A percentile compares a stretch with the other conserved stretches of the same genome.
These are phyloP conservation scores for Myotis yumanensis DNA, from an alignment of 2,113 vertebrate genomes.

Conservation along the genomic window DNA sequence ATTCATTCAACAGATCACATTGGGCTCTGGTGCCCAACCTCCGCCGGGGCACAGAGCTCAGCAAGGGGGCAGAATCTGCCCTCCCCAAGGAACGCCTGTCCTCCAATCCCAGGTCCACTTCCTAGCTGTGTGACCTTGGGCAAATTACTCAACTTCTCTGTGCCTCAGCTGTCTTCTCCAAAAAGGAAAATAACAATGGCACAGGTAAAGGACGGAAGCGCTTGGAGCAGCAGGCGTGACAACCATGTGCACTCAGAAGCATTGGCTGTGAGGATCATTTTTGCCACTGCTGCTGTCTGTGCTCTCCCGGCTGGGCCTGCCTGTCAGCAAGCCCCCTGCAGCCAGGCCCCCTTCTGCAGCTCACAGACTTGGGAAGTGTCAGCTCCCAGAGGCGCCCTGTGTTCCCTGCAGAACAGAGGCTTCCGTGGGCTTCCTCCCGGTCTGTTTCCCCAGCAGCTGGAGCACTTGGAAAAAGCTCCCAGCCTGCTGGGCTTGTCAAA, in stretches of 20 bases:
- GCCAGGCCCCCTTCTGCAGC: not conserved
- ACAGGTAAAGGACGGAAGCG: not conserved
- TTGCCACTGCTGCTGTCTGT: accelerated
- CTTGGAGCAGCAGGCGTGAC: not conserved
- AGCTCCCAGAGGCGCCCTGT: not conserved
- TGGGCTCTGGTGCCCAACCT: not conserved
- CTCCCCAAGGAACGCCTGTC: not conserved
- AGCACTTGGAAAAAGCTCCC: slow-evolving; percentile 82
- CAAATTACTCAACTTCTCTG: not conserved
- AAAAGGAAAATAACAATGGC: not conserved
- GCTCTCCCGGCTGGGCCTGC: not conserved
- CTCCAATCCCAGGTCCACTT: not conserved
- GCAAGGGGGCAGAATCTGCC: not conserved
- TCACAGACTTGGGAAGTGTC: slow-evolving; percentile 24
- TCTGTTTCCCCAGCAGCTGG: slow-evolving; percentile 85
- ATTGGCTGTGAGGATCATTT: too few species aligned
- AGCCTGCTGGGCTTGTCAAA: slow-evolving; percentile 85
- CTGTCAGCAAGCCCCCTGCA: not conserved
- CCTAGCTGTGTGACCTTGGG: slow-evolving; percentile 25
- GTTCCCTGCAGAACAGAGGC: slow-evolving; percentile 39
- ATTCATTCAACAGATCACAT: not conserved
- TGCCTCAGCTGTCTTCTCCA: not conserved
- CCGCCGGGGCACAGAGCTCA: not conserved
- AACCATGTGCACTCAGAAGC: not conserved
- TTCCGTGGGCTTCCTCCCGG: slow-evolving; percentile 62